These are phyloP conservation scores for Cydia pomonella DNA, from an alignment of 1,140 invertebrate species.

Conservation along the genomic window DNA sequence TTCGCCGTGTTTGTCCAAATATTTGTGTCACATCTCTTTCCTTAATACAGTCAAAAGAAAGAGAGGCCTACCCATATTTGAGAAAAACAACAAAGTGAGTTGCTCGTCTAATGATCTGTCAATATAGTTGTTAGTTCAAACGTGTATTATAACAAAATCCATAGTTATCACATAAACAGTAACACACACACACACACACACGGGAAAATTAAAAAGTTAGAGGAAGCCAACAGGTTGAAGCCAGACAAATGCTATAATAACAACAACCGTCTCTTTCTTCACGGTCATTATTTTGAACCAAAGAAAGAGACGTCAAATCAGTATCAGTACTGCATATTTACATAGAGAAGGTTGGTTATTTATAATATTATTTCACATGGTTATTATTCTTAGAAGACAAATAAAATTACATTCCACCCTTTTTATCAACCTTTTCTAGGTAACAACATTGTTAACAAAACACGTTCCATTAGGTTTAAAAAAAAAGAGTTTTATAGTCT, in stretches of 20 bases:
- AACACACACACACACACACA: conserved; percentile 30
- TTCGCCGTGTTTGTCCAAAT: background rate
- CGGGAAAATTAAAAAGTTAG: conserved; percentile 21
- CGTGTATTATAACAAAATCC: background rate
- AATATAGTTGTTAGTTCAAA: conserved; percentile 6
- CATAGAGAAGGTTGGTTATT: background rate
- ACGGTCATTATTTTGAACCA: background rate
- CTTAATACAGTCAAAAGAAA: background rate
- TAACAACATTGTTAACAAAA: background rate
- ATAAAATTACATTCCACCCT: background rate
- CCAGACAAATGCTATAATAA: conserved; percentile 26
- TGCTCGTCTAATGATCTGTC: background rate
- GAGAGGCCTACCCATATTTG: background rate
- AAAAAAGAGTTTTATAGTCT: too few relatives aligned
- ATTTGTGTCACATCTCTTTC: background rate
- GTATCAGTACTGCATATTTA: background rate
- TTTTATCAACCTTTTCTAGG: background rate
- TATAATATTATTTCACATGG: too few relatives aligned
- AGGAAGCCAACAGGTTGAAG: conserved; percentile 26
- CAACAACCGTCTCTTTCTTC: background rate
- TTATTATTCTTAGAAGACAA: background rate
- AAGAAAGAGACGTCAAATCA: background rate
- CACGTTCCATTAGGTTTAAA: too few relatives aligned
- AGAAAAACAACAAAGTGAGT: background rate
- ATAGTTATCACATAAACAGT: conserved; percentile 24